Conservation (phyloP, 2,113 vertebrate species). For the Galeopterus variegatus region DNA sequence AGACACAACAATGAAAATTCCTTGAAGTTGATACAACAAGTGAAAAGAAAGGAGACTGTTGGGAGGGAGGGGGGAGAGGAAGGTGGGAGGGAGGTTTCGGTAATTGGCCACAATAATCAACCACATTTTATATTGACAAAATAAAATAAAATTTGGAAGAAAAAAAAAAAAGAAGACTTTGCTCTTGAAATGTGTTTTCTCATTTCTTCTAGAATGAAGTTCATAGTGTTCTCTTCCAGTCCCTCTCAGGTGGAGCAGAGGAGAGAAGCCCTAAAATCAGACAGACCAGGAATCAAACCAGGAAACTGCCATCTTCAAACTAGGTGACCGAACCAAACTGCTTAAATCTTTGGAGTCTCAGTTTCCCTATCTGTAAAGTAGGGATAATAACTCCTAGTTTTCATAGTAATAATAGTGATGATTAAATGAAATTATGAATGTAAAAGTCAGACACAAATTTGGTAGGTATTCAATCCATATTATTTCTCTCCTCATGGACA, state of each 20-base stretch:
- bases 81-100: no score
- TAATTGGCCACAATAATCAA: no score
- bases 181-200: neutral
- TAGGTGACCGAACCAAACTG: neutral
- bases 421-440: neutral
- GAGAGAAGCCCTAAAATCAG: neutral
- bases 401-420: neutral
- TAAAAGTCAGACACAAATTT: neutral
- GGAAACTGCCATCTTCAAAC: neutral
- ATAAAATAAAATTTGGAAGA: no score
- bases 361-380: neutral
- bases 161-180: no score
- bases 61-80: no score
- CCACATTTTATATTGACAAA: no score
- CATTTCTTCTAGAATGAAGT: neutral
- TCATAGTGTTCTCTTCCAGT: neutral
- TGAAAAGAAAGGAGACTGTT: no score
- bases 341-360: neutral
- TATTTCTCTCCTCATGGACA: neutral
- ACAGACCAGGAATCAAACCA: neutral
- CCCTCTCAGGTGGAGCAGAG: neutral
- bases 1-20: no score
- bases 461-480: neutral
- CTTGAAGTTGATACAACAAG: no score
- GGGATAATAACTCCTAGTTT: neutral